Evolutionary conservation across 2,113 vertebrate genomes (phyloP), one percentile per base, ranked within the genome.

Genomic region (Polypterus bichir): DNA sequence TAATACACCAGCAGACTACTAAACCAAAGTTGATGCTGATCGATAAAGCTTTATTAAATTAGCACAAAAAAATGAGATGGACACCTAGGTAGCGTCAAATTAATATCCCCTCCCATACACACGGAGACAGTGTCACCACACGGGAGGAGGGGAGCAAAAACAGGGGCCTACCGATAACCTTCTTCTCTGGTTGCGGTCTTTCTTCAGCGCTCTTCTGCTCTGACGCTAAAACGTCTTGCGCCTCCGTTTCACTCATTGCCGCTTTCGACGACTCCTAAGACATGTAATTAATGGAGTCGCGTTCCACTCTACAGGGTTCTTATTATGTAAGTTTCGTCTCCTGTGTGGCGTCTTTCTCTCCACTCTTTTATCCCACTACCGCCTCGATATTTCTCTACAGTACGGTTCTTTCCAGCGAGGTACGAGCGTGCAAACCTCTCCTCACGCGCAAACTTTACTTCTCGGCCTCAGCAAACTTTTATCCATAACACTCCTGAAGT

Each of bases 171-270:
- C 85, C 85, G 69, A 88, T 80, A 27, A 84, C 68, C 76, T 79
- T 88, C 60, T 79, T 81, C 74, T 88, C 84, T 4, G 76, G 71
- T 57, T 79, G 80, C 2, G 76, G 69, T 6, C 79, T 5, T 80
- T 75, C 70, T 47, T 74, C 62, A 71, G 68, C 47, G 68, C 10
- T 27, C 27, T 27, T 27, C 27, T 27, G 27, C 27, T 27, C 69
- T 66, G 76, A 44, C 57, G 74, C 72, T 60, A 76, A 72, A 62
- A 76, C 72, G 70, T 71, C 77, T 73, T 78, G 79, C 70, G 70
- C 73, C 67, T 85, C 84, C 65, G 74, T 62, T 79, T 88, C 85
- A 59, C 71, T 82, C 85, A 88, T 88, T 9, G 54, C 54, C 4
- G 9, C 9, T 5, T 27, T 27, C 27, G 27, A 27, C 27, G 27